These are phyloP conservation scores for Chalcis sispes DNA, from an alignment of 2,888 invertebrate genomes.

Conservation along the genomic window DNA sequence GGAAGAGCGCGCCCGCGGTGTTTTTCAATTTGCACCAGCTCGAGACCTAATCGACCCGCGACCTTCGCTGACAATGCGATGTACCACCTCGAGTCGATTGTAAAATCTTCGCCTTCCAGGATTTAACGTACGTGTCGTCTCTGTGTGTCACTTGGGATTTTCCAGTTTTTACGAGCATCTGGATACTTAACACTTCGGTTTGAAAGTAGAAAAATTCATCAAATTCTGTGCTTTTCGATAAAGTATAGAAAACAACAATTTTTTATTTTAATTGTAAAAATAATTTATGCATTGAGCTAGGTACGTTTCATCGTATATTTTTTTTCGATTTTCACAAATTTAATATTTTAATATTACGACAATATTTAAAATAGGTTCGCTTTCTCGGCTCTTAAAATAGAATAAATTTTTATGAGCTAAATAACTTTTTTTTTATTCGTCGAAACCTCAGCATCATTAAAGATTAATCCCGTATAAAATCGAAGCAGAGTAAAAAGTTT, in stretches of 20 bases:
- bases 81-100: conserved; percentile 37
- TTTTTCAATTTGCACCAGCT: conserved; percentile 56
- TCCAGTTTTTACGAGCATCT: conserved; percentile 36
- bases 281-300: too few species aligned
- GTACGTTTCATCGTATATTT: too few species aligned
- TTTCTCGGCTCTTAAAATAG: conserved; percentile 27
- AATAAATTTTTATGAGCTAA: conserved; percentile 37
- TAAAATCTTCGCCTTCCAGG: conserved; percentile 35
- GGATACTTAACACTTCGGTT: conserved; percentile 29
- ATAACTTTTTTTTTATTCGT: conserved; percentile 34
- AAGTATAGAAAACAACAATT: too few species aligned
- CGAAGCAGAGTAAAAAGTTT: conserved; percentile 41
- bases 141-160: conserved; percentile 15
- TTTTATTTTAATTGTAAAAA: too few species aligned
- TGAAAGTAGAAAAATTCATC: too few species aligned
- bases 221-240: not conserved
- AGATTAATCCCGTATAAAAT: conserved; percentile 41
- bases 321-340: too few species aligned
- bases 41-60: conserved; percentile 59
- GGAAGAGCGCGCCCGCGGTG: conserved; percentile 5
- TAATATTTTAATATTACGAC: too few species aligned
- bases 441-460: conserved; percentile 37
- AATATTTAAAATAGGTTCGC: conserved; percentile 5
- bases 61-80: conserved; percentile 48
- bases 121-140: too few species aligned